These are phyloP conservation scores for Epizoanthus scotinus DNA, from an alignment of 92 coral and sea anemone genomes.

Conservation along the genomic window DNA sequence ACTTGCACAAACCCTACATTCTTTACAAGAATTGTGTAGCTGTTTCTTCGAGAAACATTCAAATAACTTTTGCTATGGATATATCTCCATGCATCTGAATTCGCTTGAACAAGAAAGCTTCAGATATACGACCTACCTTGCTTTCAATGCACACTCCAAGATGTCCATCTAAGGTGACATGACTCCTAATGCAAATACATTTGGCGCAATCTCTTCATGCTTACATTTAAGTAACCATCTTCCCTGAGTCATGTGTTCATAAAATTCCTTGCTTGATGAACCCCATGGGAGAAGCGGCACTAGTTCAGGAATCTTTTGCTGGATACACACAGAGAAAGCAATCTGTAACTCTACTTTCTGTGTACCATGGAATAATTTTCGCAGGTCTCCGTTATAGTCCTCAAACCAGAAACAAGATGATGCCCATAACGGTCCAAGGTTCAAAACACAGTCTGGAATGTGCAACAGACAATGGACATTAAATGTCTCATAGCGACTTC, in stretches of 20 bases:
- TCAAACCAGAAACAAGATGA: constrained; percentile 80
- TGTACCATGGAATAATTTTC: constrained; percentile 71
- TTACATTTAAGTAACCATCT: constrained; percentile 50
- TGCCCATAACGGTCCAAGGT: constrained; percentile 74
- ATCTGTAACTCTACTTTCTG: constrained; percentile 72
- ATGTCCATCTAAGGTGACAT: too few species aligned
- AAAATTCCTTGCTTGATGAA: constrained; percentile 62
- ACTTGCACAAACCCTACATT: constrained; percentile 55
- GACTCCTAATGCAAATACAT: constrained; percentile 58
- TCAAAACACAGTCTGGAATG: constrained; percentile 61
- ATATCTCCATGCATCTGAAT: constrained; percentile 57
- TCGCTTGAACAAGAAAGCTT: constrained; percentile 47
- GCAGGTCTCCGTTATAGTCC: constrained; percentile 67
- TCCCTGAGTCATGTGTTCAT: constrained; percentile 51
- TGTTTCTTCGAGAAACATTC: constrained; percentile 53
- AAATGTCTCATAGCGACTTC: constrained; percentile 58
- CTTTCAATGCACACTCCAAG: too few species aligned
- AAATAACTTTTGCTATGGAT: constrained; percentile 61
- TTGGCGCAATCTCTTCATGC: constrained; percentile 53
- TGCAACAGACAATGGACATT: constrained; percentile 67
- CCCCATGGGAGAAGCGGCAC: constrained; percentile 54
- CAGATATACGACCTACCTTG: constrained; percentile 43
- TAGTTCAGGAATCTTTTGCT: constrained; percentile 72
- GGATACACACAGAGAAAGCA: constrained; percentile 64
- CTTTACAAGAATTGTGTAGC: constrained; percentile 52